Conservation (phyloP, 2,888 invertebrate species). For the Vesta saturnalis region DNA sequence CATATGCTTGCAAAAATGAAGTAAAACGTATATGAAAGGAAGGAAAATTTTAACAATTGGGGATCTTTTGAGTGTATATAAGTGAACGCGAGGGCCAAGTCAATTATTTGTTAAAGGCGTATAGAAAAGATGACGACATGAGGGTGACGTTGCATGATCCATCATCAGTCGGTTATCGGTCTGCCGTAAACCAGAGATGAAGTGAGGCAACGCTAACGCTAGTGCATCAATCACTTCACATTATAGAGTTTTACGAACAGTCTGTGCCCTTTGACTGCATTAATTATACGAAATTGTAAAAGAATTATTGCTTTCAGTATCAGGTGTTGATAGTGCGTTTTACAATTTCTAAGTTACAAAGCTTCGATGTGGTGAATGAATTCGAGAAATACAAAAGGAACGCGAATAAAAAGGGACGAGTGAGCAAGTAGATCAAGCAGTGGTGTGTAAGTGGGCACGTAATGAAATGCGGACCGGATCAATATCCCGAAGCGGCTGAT, state of each 20-base stretch:
- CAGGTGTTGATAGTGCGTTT: slow-evolving; percentile 11
- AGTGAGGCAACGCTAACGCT: slow-evolving; percentile 45
- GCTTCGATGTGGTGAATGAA: slow-evolving; percentile 3
- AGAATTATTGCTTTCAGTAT: slow-evolving; percentile 8
- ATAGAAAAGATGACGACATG: slow-evolving; percentile 33
- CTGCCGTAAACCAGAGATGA: slow-evolving; percentile 49
- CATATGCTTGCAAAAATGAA: too few species aligned
- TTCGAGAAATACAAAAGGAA: slow-evolving; percentile 20
- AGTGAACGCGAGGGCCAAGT: background rate
- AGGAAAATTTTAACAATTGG: background rate
- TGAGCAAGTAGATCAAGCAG: slow-evolving; percentile 31
- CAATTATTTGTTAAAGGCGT: slow-evolving; percentile 34
- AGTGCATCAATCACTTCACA: slow-evolving; percentile 51
- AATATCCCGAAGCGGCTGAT: slow-evolving; percentile 60
- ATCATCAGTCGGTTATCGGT: slow-evolving; percentile 45
- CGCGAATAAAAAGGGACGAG: slow-evolving; percentile 31
- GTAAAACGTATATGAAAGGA: too few species aligned
- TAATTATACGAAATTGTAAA: slow-evolving; percentile 19
- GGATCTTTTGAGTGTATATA: background rate
- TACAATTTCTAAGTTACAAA: slow-evolving; percentile 16
- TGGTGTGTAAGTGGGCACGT: slow-evolving; percentile 56
- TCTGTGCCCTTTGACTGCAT: slow-evolving; percentile 28
- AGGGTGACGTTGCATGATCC: slow-evolving; percentile 38
- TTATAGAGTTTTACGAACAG: slow-evolving; percentile 28
- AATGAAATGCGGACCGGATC: slow-evolving; percentile 59